These are phyloP conservation scores for Polyommatus icarus DNA, from an alignment of 2,888 invertebrate species.

Conservation along the genomic window DNA sequence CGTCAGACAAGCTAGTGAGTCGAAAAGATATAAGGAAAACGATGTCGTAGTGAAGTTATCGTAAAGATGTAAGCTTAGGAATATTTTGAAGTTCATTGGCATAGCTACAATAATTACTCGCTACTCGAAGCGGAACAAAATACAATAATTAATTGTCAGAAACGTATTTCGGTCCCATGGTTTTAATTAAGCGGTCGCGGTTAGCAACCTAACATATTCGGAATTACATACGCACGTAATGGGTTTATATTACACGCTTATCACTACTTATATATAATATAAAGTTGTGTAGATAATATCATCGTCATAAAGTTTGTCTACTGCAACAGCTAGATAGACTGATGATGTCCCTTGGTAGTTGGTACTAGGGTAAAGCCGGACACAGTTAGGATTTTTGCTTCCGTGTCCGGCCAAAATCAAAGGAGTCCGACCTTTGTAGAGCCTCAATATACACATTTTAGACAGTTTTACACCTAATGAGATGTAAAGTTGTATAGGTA, in stretches of 20 bases:
- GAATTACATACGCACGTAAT: constrained; percentile 5
- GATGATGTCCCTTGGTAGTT: not conserved
- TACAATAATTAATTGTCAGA: constrained; percentile 40
- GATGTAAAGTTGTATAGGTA: no score
- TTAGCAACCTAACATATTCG: constrained; percentile 27
- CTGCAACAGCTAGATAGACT: not conserved
- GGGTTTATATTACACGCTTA: not conserved
- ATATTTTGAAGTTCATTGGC: constrained; percentile 31
- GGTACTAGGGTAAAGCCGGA: no score
- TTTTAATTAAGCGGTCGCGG: constrained; percentile 32
- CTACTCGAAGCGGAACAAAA: constrained; percentile 40
- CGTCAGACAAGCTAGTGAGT: constrained; percentile 38
- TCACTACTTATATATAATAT: not conserved
- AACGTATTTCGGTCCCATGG: constrained; percentile 36
- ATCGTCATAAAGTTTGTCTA: not conserved
- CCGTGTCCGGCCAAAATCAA: no score
- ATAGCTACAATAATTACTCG: constrained; percentile 36
- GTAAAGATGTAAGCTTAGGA: not conserved
- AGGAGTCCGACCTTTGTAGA: no score
- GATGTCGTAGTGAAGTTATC: not conserved
- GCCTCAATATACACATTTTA: no score
- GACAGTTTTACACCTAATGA: no score
- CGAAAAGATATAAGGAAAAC: not conserved
- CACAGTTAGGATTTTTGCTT: no score
- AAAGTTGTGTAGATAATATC: not conserved